Evolutionary conservation across 2,888 invertebrate genomes (phyloP), one percentile per base, ranked within the genome.

Genomic region (Folsomia manolachei): DNA sequence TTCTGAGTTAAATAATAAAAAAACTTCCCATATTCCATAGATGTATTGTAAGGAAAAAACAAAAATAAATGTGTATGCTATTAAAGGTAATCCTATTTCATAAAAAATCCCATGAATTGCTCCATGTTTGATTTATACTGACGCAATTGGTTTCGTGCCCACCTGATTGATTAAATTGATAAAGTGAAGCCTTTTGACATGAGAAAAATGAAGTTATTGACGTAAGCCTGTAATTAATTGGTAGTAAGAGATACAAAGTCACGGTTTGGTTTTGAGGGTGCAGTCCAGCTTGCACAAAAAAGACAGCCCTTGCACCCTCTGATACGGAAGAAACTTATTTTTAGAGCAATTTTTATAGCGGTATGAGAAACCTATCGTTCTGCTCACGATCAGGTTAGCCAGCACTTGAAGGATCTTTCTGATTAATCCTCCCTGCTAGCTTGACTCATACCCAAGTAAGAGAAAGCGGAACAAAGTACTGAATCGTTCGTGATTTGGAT

Each of bases 401-500:
- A n/a, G n/a, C n/a, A 39, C 39, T 39, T 39, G 39, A 39, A 39
- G 7, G 39, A 14, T 39, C 39, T 39, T n/a, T 39, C 39, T 39
- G 39, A 39, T 39, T 39, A 39, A 39, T 39, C 39, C 39, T 9
- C 39, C 14, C 4, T 39, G 7, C 14, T 39, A 39, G 39, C 39
- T 9, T 4, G 14, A 39, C n/a, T n/a, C 39, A 39, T 4, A 39
- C 7, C 39, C 7, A 39, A 14, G 39, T 39, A 14, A 39, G 14
- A 14, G 39, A 39, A 39, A 39, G n/a, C 24, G 4, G 23, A 62
- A 26, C 62, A 9, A 4, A 14, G 51, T 9, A 7, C 21, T 18
- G 21, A n/a, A n/a, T n/a, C n/a, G n/a, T 64, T 39, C 65, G 65
- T 66, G 65, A 66, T 66, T 66, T 66, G 65, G 7, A n/a, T n/a